Evolutionary conservation across 2,888 invertebrate genomes (phyloP), one percentile per base, ranked within the genome.

Genomic region (Trichopria drosophilae): DNA sequence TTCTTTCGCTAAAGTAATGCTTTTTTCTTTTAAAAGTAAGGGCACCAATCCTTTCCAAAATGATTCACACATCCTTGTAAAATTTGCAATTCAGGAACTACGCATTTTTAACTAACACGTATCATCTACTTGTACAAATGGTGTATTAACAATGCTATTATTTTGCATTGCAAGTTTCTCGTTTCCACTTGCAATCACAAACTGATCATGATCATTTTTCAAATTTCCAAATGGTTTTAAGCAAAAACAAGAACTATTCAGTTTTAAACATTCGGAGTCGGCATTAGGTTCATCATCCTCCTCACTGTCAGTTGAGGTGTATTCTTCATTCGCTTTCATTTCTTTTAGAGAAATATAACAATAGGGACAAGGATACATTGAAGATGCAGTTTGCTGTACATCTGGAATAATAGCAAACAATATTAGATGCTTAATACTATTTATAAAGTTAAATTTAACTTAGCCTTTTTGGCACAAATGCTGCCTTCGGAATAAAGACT

Each of bases 41-140:
- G 31, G 31, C 12, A 31, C 5, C 5, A 31, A 31, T 7, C 31
- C 31, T 15, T 31, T 31, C 31, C 31, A n/a, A 31, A 31, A 31
- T n/a, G n/a, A n/a, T n/a, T n/a, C n/a, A n/a, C n/a, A n/a, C n/a
- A n/a, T n/a, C n/a, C 7, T 31, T 12, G 5, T 31, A 31, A 31
- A 31, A 31, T 31, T 13, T 31, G 31, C 10, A 31, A 34, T n/a
- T 34, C n/a, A 16, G 34, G 34, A 34, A 34, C 20, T 34, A 16
- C 15, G 20, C 34, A 34, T 34, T 34, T 34, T 34, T 34, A 18
- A 34, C 18, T 34, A 16, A 34, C 34, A 34, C 18, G 16, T 34
- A 16, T 19, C 3, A 10, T 34, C 18, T 34, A 19, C 34, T 34
- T 34, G 10, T 5, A 34, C 4, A 16, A 34, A 20, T 16, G 34